phyloP scores from a whole-genome alignment of 1,140 invertebrate species.

The Papilio polyxenes region DNA sequence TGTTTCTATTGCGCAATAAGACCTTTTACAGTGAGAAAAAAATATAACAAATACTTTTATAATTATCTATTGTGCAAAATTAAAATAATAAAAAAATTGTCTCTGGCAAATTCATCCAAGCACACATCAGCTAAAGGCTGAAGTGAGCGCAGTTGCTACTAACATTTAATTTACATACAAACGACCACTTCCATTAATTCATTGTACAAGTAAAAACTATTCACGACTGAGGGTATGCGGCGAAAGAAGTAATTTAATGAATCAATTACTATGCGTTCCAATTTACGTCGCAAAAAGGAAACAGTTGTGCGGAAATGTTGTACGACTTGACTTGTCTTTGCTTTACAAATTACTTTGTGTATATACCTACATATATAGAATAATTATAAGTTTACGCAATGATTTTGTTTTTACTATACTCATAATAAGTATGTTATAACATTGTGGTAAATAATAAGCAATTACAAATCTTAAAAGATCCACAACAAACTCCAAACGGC shows the following conservation, averaged over 20 bases:
- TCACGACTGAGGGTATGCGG: conserved; percentile 18
- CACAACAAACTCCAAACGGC: too few relatives aligned
- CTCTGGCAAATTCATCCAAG: background rate
- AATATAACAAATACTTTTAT: too few relatives aligned
- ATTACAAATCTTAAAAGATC: too few relatives aligned
- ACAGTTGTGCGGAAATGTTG: background rate
- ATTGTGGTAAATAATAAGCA: too few relatives aligned
- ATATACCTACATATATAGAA: background rate
- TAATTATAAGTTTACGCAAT: too few relatives aligned
- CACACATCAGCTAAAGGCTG: background rate
- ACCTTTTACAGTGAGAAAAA: too few relatives aligned
- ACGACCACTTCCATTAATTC: conserved; percentile 34
- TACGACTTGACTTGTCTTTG: background rate
- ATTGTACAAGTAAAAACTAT: conserved; percentile 38
- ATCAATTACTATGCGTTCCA: conserved; percentile 37
- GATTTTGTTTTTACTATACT: too few relatives aligned
- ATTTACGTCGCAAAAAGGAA: conserved; percentile 23
- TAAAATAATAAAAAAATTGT: too few relatives aligned
- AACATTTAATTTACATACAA: conserved; percentile 34
- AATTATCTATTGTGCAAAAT: too few relatives aligned
- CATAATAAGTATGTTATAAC: too few relatives aligned
- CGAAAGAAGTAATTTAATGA: conserved; percentile 36
- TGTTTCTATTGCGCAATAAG: too few relatives aligned
- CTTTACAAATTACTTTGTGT: background rate
- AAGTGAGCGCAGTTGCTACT: conserved; percentile 1